Conservation (phyloP, 2,888 invertebrate genomes). For the Lasioglossum villosulum region DNA sequence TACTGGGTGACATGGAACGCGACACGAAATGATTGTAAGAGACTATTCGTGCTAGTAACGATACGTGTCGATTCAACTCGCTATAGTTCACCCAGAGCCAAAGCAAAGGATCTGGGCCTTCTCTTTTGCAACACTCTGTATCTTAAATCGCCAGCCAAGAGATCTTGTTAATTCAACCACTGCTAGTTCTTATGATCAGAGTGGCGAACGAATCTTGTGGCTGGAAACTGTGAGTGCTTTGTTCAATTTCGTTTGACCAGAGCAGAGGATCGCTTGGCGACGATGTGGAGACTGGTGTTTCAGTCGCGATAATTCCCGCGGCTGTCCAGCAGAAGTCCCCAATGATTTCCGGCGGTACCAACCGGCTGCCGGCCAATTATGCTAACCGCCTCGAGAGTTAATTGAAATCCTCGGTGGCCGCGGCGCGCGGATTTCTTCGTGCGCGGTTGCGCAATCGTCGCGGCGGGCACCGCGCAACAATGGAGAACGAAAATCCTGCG, state of each 20-base stretch:
- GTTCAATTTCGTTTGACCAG: not conserved
- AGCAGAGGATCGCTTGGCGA: not conserved
- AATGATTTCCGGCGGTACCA: slow-evolving; percentile 37
- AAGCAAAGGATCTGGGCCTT: too few relatives aligned
- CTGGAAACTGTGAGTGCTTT: not conserved
- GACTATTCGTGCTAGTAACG: not conserved
- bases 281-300: slow-evolving; percentile 16
- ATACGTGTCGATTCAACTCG: not conserved
- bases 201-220: not conserved
- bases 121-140: too few relatives aligned
- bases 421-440: slow-evolving; percentile 56
- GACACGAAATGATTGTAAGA: not conserved
- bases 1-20: slow-evolving; percentile 21
- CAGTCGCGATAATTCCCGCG: not conserved
- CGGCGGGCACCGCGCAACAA: slow-evolving; percentile 38
- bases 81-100: not conserved
- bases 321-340: slow-evolving; percentile 26
- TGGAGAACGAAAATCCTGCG: slow-evolving; percentile 39
- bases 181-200: not conserved
- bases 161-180: too few relatives aligned
- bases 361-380: slow-evolving; percentile 54
- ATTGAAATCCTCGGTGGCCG: slow-evolving; percentile 63
- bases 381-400: slow-evolving; percentile 50
- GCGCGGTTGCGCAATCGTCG: slow-evolving; percentile 46
- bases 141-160: too few relatives aligned